These are phyloP conservation scores for Acridotheres tristis DNA, from an alignment of 2,797 vertebrate species.

Conservation along the genomic window DNA sequence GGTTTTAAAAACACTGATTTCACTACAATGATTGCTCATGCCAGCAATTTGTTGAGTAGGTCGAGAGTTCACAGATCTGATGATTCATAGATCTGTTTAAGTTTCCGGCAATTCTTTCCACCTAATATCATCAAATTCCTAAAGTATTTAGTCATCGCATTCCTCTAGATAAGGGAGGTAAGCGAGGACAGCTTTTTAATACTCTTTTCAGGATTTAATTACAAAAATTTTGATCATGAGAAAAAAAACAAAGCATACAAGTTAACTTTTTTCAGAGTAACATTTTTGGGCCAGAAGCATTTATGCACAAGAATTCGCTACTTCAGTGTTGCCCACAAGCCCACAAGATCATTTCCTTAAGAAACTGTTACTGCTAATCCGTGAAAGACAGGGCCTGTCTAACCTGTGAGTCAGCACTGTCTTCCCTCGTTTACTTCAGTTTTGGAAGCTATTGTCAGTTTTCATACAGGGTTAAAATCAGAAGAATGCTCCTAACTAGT, in stretches of 20 bases:
- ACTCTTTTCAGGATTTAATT: neutral
- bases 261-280: neutral
- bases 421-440: neutral
- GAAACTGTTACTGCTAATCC: neutral
- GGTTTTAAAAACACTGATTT: neutral
- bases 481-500: neutral
- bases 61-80: fast-evolving
- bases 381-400: neutral
- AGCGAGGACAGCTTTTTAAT: neutral
- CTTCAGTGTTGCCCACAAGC: neutral
- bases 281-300: neutral
- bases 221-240: neutral
- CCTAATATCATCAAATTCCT: neutral
- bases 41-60: neutral
- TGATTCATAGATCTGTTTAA: neutral
- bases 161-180: neutral
- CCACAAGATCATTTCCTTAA: neutral
- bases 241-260: neutral
- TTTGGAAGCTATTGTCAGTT: neutral
- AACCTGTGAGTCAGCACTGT: neutral
- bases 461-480: neutral
- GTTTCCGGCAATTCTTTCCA: neutral
- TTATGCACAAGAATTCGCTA: neutral
- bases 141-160: neutral
- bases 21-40: neutral